Evolutionary conservation across 2,113 vertebrate genomes (phyloP).

Genomic region (Petroica traversi): DNA sequence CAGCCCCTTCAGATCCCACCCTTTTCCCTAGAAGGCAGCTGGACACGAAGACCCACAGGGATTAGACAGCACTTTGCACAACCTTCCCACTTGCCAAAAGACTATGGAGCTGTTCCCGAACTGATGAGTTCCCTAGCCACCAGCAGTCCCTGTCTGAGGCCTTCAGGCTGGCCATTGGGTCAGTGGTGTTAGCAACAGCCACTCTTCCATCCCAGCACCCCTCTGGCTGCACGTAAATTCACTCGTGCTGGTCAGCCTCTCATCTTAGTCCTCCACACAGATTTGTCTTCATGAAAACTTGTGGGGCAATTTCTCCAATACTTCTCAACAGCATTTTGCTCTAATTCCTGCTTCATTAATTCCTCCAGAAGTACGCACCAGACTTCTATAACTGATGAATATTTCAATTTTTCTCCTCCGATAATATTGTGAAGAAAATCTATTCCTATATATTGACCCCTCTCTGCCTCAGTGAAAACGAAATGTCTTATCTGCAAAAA

Average conservation of each 20-base stretch:
- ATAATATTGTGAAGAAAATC: neutral
- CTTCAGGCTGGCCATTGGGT: neutral
- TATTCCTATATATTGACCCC: neutral
- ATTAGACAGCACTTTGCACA: neutral
- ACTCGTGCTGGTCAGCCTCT: neutral
- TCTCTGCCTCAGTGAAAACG: neutral
- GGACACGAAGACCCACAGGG: neutral
- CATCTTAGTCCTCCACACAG: neutral
- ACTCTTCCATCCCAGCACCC: rapidly evolving
- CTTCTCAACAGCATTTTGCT: neutral
- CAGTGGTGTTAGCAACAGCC: too few species aligned
- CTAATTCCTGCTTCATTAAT: neutral
- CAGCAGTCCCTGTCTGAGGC: neutral
- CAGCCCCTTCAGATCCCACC: neutral
- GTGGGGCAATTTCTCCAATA: neutral
- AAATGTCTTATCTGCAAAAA: neutral
- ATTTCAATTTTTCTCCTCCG: neutral
- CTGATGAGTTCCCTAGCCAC: rapidly evolving
- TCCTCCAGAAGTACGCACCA: neutral
- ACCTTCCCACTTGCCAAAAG: rapidly evolving
- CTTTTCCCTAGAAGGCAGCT: neutral
- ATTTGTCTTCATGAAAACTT: neutral
- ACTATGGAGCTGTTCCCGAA: neutral
- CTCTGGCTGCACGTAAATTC: rapidly evolving
- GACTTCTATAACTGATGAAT: neutral